Evolutionary conservation across 1,140 invertebrate species (phyloP), one percentile per base, ranked within the genome.

Genomic region (Bombus pyrosoma): DNA sequence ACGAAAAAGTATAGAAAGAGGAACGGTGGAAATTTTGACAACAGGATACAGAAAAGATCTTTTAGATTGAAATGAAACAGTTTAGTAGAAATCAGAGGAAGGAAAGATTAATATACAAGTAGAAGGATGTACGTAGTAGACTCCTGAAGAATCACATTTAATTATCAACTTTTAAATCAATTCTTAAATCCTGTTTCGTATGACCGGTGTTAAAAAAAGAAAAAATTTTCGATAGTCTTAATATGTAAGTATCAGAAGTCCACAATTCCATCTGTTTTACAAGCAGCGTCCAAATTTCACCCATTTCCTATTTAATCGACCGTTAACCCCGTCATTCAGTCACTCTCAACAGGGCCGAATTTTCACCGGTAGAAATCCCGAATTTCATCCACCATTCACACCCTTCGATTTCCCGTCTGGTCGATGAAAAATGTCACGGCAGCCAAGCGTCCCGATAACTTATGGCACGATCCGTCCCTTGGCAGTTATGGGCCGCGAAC

Each of bases 361-460:
- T n/a, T 62, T 25, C 41, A 37, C 32, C 32, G n/a, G 1, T 47
- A 25, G 47, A 75, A 57, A 34, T 37, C 25, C 73, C 22, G 32
- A 57, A 75, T 71, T 71, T 71, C 69, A 71, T 71, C 39, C 25
- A 41, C 25, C 37, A 34, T 57, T 75, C 73, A 32, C 73, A 62
- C 47, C 73, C 73, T 34, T 37, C 32, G 47, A 57, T 62, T 32
- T 64, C 39, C 76, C 76, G 59, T 43, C n/a, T 12, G 59, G 39
- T 43, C 81, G 81, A 82, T 75, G 81, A 82, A 75, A 82, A 82
- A 82, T 64, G 81, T 82, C 81, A 64, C 41, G 41, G 57, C 13
- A 22, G 41, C n/a, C 59, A 32, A 39, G n/a, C 37, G 37, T 64
- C 34, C 41, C 71, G 72, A 62, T 62, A 12, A 62, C 28, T 62